phyloP scores from a whole-genome alignment of 2,888 invertebrate species.

The Thalpophila matura region DNA sequence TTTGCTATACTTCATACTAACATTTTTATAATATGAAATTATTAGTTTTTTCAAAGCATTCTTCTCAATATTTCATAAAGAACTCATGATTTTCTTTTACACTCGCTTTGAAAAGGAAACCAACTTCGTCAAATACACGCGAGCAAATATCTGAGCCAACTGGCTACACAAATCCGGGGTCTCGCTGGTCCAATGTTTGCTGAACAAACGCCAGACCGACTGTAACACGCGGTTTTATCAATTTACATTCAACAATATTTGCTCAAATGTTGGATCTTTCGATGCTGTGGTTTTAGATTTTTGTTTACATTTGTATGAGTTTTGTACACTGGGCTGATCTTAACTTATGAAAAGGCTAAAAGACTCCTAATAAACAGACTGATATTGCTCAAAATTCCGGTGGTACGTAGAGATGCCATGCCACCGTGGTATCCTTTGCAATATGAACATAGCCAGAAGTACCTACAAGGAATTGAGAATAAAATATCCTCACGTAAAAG shows the following conservation, averaged over 20 bases:
- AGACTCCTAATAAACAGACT: too few species aligned
- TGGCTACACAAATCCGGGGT: conserved; percentile 28
- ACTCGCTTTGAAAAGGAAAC: conserved; percentile 15
- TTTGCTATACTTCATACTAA: too few species aligned
- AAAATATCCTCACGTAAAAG: too few species aligned
- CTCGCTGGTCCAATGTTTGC: conserved; percentile 39
- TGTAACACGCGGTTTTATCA: conserved; percentile 26
- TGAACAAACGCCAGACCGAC: conserved; percentile 22
- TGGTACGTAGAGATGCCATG: too few species aligned
- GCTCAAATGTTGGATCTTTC: conserved; percentile 9
- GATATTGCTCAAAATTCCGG: too few species aligned
- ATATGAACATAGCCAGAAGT: too few species aligned
- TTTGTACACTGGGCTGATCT: too few species aligned
- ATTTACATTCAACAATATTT: conserved; percentile 51
- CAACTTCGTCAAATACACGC: conserved; percentile 27
- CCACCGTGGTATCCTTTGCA: too few species aligned
- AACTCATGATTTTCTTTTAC: neutral
- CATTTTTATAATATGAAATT: too few species aligned
- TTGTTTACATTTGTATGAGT: neutral
- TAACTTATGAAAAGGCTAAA: neutral
- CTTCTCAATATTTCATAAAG: neutral
- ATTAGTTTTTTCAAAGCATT: too few species aligned
- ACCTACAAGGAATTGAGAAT: too few species aligned
- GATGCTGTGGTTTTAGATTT: neutral
- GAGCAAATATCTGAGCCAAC: conserved; percentile 16